Conservation (phyloP, 2,113 vertebrate genomes). For the Aleadryas rufinucha region DNA sequence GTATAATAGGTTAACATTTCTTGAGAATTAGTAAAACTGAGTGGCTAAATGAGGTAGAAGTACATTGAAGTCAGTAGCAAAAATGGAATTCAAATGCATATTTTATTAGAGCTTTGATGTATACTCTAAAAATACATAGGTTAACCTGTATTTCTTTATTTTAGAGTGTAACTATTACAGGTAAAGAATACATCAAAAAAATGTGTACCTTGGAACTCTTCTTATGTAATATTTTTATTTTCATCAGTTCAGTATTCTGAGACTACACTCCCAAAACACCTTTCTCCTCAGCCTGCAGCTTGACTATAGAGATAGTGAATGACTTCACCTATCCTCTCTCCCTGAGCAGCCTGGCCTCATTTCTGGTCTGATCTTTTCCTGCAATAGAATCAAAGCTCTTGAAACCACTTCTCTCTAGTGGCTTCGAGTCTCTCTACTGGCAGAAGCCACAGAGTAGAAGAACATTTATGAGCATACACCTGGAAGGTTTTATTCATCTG, state of each 20-base stretch:
- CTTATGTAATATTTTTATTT: background rate
- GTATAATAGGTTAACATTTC: background rate
- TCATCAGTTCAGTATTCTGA: background rate
- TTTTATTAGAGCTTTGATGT: background rate
- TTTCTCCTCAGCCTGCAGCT: background rate
- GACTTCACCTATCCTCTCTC: background rate
- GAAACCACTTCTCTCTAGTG: background rate
- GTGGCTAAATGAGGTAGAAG: background rate
- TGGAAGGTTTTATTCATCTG: background rate
- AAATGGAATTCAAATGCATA: background rate
- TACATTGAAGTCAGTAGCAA: background rate
- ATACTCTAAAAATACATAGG: background rate
- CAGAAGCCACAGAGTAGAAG: background rate
- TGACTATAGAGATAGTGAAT: background rate
- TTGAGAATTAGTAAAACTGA: background rate
- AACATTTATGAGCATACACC: background rate
- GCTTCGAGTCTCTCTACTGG: background rate
- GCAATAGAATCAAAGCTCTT: background rate
- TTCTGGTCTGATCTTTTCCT: conserved; percentile 7
- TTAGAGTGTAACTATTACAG: background rate
- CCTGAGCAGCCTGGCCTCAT: conserved; percentile 16
- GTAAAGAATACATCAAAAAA: background rate
- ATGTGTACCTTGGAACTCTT: background rate
- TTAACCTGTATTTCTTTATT: background rate
- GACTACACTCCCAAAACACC: background rate